phyloP scores from a whole-genome alignment of 2,797 vertebrate genomes.

The Phataginus tricuspis region DNA sequence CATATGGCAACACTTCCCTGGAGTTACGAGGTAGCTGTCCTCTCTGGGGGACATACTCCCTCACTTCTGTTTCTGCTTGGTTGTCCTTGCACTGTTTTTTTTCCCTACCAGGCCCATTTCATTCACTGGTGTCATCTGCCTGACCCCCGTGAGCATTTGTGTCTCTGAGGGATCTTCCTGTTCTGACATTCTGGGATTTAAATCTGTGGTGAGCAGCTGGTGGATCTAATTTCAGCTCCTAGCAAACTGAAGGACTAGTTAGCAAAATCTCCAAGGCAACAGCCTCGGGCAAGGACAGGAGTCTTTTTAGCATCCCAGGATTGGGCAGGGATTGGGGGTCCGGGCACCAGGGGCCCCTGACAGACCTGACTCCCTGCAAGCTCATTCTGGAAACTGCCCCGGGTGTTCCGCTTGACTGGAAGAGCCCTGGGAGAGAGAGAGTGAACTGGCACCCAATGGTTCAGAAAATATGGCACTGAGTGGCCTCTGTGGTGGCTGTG shows the following conservation, averaged over 20 bases:
- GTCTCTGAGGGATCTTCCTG: neutral
- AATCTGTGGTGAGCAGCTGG: conserved; percentile 62
- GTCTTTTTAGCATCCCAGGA: neutral
- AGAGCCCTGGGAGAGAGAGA: neutral
- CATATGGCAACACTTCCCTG: neutral
- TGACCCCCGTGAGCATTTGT: neutral
- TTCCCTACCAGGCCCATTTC: neutral
- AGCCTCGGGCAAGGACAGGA: neutral
- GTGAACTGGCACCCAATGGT: neutral
- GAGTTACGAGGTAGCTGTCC: neutral
- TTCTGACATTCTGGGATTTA: conserved; percentile 34
- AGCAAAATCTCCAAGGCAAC: conserved; percentile 60
- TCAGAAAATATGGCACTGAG: neutral
- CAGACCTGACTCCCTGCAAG: neutral
- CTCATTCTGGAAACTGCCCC: neutral
- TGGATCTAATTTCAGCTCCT: conserved; percentile 65
- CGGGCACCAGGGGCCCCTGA: neutral
- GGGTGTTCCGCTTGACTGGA: neutral
- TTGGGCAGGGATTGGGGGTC: neutral
- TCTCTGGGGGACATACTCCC: neutral
- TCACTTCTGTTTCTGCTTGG: neutral
- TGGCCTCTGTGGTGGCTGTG: rapidly evolving
- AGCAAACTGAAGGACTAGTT: conserved; percentile 37
- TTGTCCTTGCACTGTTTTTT: neutral
- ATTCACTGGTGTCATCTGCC: neutral